Base-by-base conservation (phyloP, 2,113 vertebrate species). In the Rhinoptilus africanus region DNA sequence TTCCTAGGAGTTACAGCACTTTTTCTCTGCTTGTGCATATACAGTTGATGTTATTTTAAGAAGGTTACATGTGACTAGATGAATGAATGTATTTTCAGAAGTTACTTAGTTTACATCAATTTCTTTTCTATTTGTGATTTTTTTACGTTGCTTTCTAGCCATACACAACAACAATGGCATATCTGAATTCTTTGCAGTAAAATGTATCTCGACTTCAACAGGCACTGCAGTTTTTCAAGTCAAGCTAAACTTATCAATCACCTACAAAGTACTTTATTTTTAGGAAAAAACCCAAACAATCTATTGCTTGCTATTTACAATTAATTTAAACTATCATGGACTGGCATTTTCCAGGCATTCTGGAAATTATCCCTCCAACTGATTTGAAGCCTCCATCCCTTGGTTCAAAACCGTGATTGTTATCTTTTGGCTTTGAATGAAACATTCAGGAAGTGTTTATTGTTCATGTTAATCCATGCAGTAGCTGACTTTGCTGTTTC, bases 401-500 rank as follows among this genome's bases (percentile, higher is more conserved):
- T 57, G 10, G 26, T 95, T 95, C 73, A 97, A 95, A 93, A 34
- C n/a, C 43, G 5, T 7, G 62, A 92, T 95, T 94, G 66, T 92
- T 93, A 85, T 96, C 79, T 72, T 92, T 75, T 81, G 39, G 56
- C 79, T 91, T 91, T 87, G 57, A 93, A 91, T 76, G 66, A 95
- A 93, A 76, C 53, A 66, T 94, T 95, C 92, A 91, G 92, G 92
- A 95, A 95, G 86, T 91, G 77, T 41, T 93, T 93, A 89, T 94
- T 96, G 88, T 96, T 85, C 76, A 18, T 69, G 66, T 50, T 91
- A 95, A 97, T 94, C 86, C 73, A 73, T 50, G 80, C 76, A 89
- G 64, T 87, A 79, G 96, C 92, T 97, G 96, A 96, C 73, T 95
- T 86, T 72, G 86, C 88, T 83, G 57, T 91, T 92, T 95, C 80